Conservation (phyloP, 2,113 vertebrate species). For the Ptyas mucosa region DNA sequence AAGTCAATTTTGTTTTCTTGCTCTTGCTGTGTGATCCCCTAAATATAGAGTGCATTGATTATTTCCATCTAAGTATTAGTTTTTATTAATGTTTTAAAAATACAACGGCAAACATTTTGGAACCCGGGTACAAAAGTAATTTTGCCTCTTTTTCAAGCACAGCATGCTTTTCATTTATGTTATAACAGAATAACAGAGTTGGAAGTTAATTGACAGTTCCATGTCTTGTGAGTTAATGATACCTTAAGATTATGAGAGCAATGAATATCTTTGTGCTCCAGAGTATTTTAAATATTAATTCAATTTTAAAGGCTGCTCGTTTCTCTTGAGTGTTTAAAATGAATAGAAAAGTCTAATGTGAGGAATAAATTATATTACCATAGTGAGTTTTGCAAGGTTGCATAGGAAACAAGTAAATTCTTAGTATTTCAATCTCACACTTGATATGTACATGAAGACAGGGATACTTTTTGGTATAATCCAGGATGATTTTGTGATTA, state of each 20-base stretch:
- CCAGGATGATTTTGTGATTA: not conserved
- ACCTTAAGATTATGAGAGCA: constrained; percentile 31
- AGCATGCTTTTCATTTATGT: constrained; percentile 11
- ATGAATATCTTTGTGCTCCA: constrained; percentile 13
- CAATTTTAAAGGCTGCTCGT: constrained; percentile 13
- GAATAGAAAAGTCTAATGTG: constrained; percentile 32
- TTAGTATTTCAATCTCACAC: not conserved
- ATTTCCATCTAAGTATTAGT: not conserved
- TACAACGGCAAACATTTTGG: not conserved
- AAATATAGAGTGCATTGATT: not conserved
- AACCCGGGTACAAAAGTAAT: not conserved
- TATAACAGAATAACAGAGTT: not conserved
- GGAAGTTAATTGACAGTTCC: constrained; percentile 33
- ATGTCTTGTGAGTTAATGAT: constrained; percentile 23
- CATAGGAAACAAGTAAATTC: accelerated
- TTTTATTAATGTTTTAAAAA: not conserved
- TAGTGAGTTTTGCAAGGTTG: not conserved
- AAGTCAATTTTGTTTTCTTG: not conserved
- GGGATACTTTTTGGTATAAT: not conserved
- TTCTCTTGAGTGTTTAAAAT: constrained; percentile 27
- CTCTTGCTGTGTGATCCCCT: not conserved
- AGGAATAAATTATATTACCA: not conserved
- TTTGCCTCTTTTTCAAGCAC: not conserved
- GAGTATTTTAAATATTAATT: constrained; percentile 47
- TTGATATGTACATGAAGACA: not conserved